phyloP scores from a whole-genome alignment of 1,140 invertebrate species.

The Zaprionus inermis region DNA sequence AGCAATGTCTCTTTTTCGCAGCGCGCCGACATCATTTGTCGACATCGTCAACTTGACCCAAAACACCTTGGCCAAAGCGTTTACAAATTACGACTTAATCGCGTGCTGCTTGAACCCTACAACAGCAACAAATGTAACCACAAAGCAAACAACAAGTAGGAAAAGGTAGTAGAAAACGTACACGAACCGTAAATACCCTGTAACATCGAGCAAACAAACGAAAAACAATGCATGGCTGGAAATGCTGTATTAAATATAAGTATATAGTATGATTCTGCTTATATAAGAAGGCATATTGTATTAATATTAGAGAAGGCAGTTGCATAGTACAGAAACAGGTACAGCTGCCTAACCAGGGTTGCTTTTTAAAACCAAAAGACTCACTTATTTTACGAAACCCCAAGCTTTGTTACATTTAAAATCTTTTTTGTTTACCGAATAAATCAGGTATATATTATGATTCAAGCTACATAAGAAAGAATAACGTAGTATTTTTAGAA shows the following conservation, averaged over 20 bases:
- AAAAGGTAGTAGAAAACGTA: background rate
- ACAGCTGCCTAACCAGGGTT: too few relatives aligned
- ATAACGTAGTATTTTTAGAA: too few relatives aligned
- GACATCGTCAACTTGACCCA: slow-evolving; percentile 68
- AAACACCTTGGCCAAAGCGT: slow-evolving; percentile 71
- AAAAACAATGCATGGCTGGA: too few relatives aligned
- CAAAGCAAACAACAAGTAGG: slow-evolving; percentile 12
- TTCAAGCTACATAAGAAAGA: background rate
- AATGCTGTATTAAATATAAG: too few relatives aligned
- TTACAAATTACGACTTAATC: slow-evolving; percentile 77
- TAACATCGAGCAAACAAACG: background rate
- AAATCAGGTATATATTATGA: background rate
- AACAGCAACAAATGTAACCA: slow-evolving; percentile 37
- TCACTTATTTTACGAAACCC: too few relatives aligned
- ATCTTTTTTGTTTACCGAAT: too few relatives aligned
- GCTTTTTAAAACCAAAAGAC: too few relatives aligned
- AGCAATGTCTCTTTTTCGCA: slow-evolving; percentile 13
- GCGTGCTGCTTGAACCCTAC: slow-evolving; percentile 67
- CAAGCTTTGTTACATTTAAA: too few relatives aligned
- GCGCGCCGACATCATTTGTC: slow-evolving; percentile 25
- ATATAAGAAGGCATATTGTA: too few relatives aligned
- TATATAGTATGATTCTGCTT: too few relatives aligned
- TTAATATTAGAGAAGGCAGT: too few relatives aligned
- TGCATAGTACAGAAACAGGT: too few relatives aligned
- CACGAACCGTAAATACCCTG: slow-evolving; percentile 10